Conservation (phyloP, 2,113 vertebrate genomes). For the Panthera uncia region DNA sequence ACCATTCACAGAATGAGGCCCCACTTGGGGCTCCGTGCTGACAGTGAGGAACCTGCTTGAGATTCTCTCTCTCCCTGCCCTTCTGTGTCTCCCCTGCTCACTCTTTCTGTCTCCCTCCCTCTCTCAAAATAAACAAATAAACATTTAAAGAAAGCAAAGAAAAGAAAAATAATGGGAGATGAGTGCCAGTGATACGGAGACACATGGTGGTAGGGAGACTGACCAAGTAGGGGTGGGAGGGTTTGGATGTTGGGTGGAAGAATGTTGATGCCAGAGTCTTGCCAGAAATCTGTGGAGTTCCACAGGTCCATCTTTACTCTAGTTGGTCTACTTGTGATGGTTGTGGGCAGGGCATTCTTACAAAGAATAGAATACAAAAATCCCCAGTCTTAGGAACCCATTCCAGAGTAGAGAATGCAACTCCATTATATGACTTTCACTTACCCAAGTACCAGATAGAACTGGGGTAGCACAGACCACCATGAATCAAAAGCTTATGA, state of each 20-base stretch:
- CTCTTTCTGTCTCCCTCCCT: not conserved
- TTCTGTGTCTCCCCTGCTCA: too few species aligned
- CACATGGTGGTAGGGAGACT: not conserved
- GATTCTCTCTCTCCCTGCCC: not conserved
- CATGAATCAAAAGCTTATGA: not conserved
- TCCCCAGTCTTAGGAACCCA: not conserved
- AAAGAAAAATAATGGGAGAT: not conserved
- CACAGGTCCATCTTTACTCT: not conserved
- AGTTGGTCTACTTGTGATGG: not conserved
- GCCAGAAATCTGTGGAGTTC: not conserved
- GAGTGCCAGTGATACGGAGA: not conserved
- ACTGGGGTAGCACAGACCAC: not conserved
- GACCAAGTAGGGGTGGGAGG: not conserved
- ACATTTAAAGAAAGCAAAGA: not conserved
- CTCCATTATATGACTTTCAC: not conserved
- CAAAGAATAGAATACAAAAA: not conserved
- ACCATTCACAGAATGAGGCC: too few species aligned
- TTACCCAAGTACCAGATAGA: not conserved
- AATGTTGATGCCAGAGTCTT: not conserved
- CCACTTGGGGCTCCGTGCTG: too few species aligned
- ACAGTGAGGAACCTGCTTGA: not conserved
- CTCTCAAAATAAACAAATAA: not conserved
- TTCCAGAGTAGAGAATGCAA: not conserved
- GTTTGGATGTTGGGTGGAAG: too few species aligned
- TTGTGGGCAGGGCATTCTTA: not conserved